Evolutionary conservation across 2,797 vertebrate species (phyloP), one percentile per base, ranked within the genome.

Genomic region (Manis javanica): DNA sequence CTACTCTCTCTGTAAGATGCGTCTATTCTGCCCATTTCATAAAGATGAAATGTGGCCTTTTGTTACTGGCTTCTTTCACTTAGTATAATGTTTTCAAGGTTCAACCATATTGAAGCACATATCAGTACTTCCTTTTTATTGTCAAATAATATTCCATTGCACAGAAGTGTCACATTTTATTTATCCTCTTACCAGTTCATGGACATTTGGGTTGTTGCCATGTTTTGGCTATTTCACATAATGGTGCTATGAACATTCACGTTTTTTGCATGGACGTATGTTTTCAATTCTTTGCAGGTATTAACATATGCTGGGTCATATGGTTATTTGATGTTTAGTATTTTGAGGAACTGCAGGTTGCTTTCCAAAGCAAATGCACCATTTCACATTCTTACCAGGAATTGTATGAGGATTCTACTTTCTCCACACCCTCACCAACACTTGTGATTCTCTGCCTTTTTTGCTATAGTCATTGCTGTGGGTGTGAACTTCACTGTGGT

Each of bases 261-360:
- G 39, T 84, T 78, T 46, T 85, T 91, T 24, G 39, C 12, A 14
- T 88, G 31, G 31, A 95, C 49, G 55, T 29, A 53, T 34, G 64
- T 15, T 63, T 87, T 87, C 14, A 90, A 42, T 91, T 90, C 34
- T 59, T 72, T 61, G 46, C 53, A 24, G 18, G 66, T 72, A 51
- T 71, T 15, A 82, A 53, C 77, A 61, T 82, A 82, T 16, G 77
- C 37, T 93, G 31, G 10, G 42, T 57, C 31, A 87, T 49, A 34
- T 49, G 29, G 26, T 63, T 93, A 84, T 55, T 93, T 78, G 68
- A 39, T 46, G 16, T 53, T 96, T 59, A 92, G 83, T 63, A 55
- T 63, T 75, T 49, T 87, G 46, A 77, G 59, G 68, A 72, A 84
- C 14, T 95, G 39, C 6, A 75, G 63, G 63, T 42, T 57, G n/a